Conservation (phyloP, 2,113 vertebrate genomes). For the Aphyosemion australe region DNA sequence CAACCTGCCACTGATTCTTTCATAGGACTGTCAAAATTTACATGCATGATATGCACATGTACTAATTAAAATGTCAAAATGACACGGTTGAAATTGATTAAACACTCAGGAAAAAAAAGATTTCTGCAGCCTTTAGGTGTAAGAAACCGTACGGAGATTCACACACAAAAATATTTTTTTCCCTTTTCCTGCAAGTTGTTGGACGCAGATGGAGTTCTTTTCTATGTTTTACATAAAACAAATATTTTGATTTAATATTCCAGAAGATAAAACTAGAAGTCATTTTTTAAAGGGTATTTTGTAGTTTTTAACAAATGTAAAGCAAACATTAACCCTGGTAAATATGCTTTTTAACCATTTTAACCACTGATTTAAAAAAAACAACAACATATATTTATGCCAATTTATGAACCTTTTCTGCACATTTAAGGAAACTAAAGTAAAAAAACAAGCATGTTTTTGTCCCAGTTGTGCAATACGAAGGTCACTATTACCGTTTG, state of each 20-base stretch:
- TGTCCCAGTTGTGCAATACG: slow-evolving; percentile 8
- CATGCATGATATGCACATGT: background rate
- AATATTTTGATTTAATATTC: too few relatives aligned
- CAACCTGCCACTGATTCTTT: background rate
- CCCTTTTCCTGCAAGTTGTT: too few relatives aligned
- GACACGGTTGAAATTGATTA: slow-evolving; percentile 6
- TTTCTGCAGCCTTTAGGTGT: background rate
- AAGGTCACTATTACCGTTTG: slow-evolving; percentile 82
- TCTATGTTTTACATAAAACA: too few relatives aligned
- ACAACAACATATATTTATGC: slow-evolving; percentile 29
- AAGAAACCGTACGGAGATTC: too few relatives aligned
- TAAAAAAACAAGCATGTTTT: slow-evolving; percentile 17
- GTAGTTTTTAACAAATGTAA: too few relatives aligned
- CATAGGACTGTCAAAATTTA: background rate
- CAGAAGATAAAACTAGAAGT: too few relatives aligned
- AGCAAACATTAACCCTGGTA: too few relatives aligned
- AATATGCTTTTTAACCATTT: too few relatives aligned
- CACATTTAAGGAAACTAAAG: slow-evolving; percentile 39
- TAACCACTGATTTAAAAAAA: too few relatives aligned
- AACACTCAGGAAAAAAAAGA: slow-evolving; percentile 31
- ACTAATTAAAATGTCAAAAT: slow-evolving; percentile 15
- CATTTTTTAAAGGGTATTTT: too few relatives aligned
- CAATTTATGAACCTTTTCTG: slow-evolving; percentile 35
- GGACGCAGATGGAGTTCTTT: too few relatives aligned
- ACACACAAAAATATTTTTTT: too few relatives aligned